Conservation (phyloP, 2,888 invertebrate species). For the Andricus curvator region DNA sequence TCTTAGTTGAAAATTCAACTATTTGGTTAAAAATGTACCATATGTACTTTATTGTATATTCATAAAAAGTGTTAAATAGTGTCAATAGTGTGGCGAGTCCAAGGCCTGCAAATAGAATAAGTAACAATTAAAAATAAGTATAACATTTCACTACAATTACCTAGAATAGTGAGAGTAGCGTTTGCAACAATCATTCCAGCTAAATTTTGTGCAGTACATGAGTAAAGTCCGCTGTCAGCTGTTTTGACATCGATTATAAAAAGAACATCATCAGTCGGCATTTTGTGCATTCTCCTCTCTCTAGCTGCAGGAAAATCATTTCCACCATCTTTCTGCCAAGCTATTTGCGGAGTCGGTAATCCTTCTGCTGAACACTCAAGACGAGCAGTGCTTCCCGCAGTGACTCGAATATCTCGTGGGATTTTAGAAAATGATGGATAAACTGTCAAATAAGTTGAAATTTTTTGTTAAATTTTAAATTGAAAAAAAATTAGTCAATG, state of each 20-base stretch:
- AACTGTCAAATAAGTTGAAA: conserved; percentile 79
- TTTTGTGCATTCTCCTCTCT: conserved; percentile 95
- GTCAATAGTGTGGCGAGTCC: too few relatives aligned
- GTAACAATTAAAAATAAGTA: not conserved
- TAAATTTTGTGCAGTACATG: conserved; percentile 94
- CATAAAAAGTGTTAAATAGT: too few relatives aligned
- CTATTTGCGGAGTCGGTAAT: conserved; percentile 92
- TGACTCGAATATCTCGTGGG: conserved; percentile 91
- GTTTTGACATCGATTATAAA: conserved; percentile 95
- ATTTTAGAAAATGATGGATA: conserved; percentile 92
- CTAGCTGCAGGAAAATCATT: conserved; percentile 96
- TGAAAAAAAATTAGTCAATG: too few relatives aligned
- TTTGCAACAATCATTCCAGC: conserved; percentile 93
- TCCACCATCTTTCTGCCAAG: conserved; percentile 95
- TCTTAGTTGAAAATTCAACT: too few relatives aligned
- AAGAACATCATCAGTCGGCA: conserved; percentile 94
- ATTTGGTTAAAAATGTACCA: too few relatives aligned
- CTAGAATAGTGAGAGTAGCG: conserved; percentile 89
- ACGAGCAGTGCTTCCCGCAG: conserved; percentile 91
- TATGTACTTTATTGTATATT: too few relatives aligned
- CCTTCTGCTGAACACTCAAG: conserved; percentile 95
- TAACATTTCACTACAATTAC: conserved; percentile 69
- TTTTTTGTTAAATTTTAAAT: too few relatives aligned
- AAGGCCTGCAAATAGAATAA: conserved; percentile 16
- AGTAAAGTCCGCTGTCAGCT: conserved; percentile 94